These are phyloP conservation scores for Drosophila nannoptera DNA, from an alignment of 1,140 invertebrate genomes.

Conservation along the genomic window DNA sequence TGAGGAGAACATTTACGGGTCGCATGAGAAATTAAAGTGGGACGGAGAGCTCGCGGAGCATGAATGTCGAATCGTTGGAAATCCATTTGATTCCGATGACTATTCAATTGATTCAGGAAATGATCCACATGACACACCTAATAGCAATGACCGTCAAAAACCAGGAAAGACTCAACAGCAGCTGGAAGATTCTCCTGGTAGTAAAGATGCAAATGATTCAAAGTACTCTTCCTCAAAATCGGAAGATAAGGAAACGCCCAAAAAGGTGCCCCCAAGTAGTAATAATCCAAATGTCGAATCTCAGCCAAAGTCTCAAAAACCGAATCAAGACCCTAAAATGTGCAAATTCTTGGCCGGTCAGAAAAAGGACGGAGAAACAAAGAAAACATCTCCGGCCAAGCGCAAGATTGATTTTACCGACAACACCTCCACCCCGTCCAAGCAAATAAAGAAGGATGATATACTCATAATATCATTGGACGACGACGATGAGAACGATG, in stretches of 20 bases:
- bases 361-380: background rate
- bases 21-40: background rate
- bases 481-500: constrained; percentile 60
- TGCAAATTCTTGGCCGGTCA: too few species aligned
- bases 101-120: background rate
- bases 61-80: background rate
- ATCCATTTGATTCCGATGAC: background rate
- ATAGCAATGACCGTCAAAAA: background rate
- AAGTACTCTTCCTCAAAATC: too few species aligned
- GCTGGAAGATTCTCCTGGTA: too few species aligned
- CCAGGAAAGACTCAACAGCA: background rate
- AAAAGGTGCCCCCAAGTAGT: background rate
- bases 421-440: constrained; percentile 21
- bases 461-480: constrained; percentile 57
- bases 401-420: constrained; percentile 18
- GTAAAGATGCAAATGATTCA: too few species aligned
- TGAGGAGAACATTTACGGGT: background rate
- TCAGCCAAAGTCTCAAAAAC: too few species aligned
- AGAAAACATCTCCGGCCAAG: constrained; percentile 33
- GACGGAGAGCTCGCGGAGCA: background rate
- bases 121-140: background rate
- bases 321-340: too few species aligned
- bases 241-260: too few species aligned
- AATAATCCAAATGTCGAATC: too few species aligned
- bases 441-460: constrained; percentile 44